phyloP scores from a whole-genome alignment of 2,888 invertebrate species.

The Andrena marginata region DNA sequence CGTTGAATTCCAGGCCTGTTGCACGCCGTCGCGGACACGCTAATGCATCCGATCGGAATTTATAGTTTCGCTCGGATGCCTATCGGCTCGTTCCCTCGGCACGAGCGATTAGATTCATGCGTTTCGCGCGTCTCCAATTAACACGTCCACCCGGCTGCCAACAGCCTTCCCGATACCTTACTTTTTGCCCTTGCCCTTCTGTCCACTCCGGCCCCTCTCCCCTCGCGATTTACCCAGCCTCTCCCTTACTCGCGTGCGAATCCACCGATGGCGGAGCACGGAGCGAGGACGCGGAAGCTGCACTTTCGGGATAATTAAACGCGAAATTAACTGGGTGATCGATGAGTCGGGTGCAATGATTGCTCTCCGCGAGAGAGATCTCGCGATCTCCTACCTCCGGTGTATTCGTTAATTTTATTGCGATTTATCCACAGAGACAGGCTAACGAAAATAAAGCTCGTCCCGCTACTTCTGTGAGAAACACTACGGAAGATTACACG shows the following conservation, averaged over 20 bases:
- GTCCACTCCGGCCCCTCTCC: background rate
- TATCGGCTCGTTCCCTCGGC: slow-evolving; percentile 69
- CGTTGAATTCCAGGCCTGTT: slow-evolving; percentile 47
- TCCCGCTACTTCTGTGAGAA: background rate
- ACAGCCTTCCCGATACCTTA: slow-evolving; percentile 4
- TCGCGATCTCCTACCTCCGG: too few relatives aligned
- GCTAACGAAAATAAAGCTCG: background rate
- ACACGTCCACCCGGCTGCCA: slow-evolving; percentile 67
- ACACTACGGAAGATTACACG: background rate
- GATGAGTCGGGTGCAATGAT: slow-evolving; percentile 55
- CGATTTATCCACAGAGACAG: background rate
- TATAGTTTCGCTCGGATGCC: slow-evolving; percentile 74
- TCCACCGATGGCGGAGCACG: background rate
- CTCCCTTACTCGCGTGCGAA: too few relatives aligned
- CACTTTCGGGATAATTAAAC: slow-evolving; percentile 56
- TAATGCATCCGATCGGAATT: slow-evolving; percentile 79
- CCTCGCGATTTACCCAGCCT: background rate
- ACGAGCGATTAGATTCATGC: slow-evolving; percentile 77
- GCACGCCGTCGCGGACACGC: slow-evolving; percentile 54
- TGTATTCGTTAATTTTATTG: too few relatives aligned
- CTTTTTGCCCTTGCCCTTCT: background rate
- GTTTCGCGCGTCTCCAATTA: slow-evolving; percentile 77
- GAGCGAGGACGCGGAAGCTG: background rate
- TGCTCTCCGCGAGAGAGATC: too few relatives aligned
- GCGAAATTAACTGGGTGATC: slow-evolving; percentile 54